Base-by-base conservation (phyloP, 2,888 invertebrate species). In the Acanthoscelides obtectus region DNA sequence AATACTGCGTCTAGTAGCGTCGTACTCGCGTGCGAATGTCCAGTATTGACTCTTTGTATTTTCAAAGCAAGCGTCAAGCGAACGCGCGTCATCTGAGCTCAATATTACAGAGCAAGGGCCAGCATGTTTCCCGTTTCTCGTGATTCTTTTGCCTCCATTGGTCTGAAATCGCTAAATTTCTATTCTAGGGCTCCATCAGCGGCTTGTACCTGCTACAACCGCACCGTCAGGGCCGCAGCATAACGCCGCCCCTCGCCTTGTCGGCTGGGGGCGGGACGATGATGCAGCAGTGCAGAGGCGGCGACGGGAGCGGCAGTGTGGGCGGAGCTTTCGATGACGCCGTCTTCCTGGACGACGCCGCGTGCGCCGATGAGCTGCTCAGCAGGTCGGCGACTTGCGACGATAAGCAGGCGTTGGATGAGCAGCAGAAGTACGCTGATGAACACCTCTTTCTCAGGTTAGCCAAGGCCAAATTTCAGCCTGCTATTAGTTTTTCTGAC, bases 361-460 rank as follows among this genome's bases (percentile, higher is more conserved):
- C 45, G 12, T 45, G 45, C 45, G 45, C 45, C 1, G 45, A 45
- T 17, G 45, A 45, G 45, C 45, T 17, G 12, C 76, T 82, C 22
- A 83, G 79, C 25, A 80, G 79, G 69, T 75, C 78, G 22, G 81
- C 80, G 3, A 80, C 66, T 12, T 66, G 66, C 22, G 22, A 66
- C 19, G 22, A 78, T 72, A 81, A 82, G 69, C 75, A 82, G 19
- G 78, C 80, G 17, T 76, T 85, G 68, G 82, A 80, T 75, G 83
- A 87, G 82, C 88, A 89, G 82, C 84, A 90, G 84, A 78, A 91
- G 76, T 91, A 91, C 79, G 92, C 92, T 12, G 93, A 93, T 79
- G 93, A 93, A 84, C 92, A 92, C 83, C 85, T 92, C 69, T 92
- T 92, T 83, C 86, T 92, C 69, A 73, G 75, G 74, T 74, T 66